phyloP scores from a whole-genome alignment of 2,888 invertebrate genomes.

The Parnassius orleans region DNA sequence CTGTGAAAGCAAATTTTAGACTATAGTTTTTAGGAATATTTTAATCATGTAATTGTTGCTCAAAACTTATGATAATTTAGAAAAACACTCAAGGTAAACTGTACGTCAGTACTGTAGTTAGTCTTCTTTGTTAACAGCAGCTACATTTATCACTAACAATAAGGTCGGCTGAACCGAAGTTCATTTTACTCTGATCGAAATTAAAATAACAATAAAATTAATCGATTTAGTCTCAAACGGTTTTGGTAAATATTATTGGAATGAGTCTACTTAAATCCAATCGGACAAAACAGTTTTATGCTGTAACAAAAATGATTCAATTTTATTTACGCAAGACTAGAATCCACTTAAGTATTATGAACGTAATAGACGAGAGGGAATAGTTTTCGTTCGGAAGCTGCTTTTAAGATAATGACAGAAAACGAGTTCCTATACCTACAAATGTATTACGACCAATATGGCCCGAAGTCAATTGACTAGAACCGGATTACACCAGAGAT shows the following conservation, averaged over 20 bases:
- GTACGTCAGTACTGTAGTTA: too few species aligned
- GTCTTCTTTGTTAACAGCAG: too few species aligned
- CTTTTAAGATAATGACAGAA: constrained; percentile 43
- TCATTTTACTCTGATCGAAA: too few species aligned
- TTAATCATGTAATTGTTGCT: neutral
- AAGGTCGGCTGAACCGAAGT: too few species aligned
- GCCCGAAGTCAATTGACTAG: constrained; percentile 37
- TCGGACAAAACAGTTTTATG: constrained; percentile 73
- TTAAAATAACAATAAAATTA: too few species aligned
- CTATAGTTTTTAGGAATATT: too few species aligned
- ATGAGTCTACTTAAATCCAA: constrained; percentile 28
- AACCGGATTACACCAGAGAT: constrained; percentile 38
- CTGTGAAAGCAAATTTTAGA: too few species aligned
- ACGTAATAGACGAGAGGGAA: too few species aligned
- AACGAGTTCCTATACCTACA: constrained; percentile 79
- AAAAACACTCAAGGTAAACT: neutral
- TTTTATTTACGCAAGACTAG: constrained; percentile 25
- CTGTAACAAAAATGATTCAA: constrained; percentile 79
- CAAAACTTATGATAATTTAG: neutral
- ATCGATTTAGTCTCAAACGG: neutral
- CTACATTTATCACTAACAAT: too few species aligned
- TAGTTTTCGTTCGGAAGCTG: too few species aligned
- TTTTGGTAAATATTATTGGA: neutral
- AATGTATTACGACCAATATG: constrained; percentile 61
- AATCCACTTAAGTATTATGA: constrained; percentile 30